These are phyloP conservation scores for Colletes collaris DNA, from an alignment of 2,888 invertebrate genomes.

Conservation along the genomic window DNA sequence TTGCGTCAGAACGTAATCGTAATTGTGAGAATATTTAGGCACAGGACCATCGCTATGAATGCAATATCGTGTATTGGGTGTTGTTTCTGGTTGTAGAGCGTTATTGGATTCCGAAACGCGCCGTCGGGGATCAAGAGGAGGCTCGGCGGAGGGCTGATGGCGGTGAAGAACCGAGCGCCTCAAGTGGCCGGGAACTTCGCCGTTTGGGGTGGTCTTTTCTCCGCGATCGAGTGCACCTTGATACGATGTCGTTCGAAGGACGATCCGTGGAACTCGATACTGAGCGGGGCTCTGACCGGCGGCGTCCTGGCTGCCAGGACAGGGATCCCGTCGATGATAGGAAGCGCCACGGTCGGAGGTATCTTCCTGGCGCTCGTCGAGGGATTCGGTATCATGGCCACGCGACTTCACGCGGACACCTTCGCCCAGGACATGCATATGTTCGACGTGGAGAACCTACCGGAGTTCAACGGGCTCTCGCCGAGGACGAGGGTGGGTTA, in stretches of 20 bases:
- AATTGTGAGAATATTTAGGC: too few relatives aligned
- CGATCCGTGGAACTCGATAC: conserved; percentile 97
- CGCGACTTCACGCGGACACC: conserved; percentile 94
- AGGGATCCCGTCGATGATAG: conserved; percentile 93
- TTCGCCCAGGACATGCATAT: conserved; percentile 92
- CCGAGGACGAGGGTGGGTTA: conserved; percentile 15
- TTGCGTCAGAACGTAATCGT: too few relatives aligned
- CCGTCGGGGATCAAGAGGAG: conserved; percentile 91
- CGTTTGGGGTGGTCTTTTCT: conserved; percentile 98
- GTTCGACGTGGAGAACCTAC: conserved; percentile 84
- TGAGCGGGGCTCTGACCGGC: conserved; percentile 96
- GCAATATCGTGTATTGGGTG: too few relatives aligned
- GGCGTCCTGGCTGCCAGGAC: conserved; percentile 96
- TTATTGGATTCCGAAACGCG: conserved; percentile 97
- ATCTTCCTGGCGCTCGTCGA: conserved; percentile 97
- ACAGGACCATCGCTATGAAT: too few relatives aligned
- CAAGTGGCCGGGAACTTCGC: conserved; percentile 97
- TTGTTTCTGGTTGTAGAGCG: conserved; percentile 86
- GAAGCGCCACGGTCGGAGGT: conserved; percentile 96
- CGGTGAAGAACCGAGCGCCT: conserved; percentile 93
- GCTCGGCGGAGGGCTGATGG: conserved; percentile 89
- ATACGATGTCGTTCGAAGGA: conserved; percentile 96
- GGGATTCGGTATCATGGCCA: conserved; percentile 97
- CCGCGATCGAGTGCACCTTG: conserved; percentile 96
- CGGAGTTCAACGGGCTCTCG: conserved; percentile 28